Evolutionary conservation across 2,113 vertebrate genomes (phyloP).

Genomic region (Chaenogobius annularis): DNA sequence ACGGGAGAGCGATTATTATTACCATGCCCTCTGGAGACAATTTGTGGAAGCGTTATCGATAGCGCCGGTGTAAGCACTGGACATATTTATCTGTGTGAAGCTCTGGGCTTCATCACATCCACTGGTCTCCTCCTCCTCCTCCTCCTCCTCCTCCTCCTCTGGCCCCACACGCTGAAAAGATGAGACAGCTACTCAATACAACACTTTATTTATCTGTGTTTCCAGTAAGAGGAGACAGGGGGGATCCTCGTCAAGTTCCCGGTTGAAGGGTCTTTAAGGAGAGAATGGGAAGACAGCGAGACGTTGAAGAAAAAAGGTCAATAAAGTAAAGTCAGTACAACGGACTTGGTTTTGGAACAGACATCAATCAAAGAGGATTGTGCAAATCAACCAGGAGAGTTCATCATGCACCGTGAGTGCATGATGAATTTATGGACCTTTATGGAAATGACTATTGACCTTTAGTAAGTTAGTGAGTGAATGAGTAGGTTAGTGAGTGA

Average conservation of each 20-base stretch:
- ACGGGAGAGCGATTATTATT: slow-evolving; percentile 43
- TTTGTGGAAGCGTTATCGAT: slow-evolving; percentile 66
- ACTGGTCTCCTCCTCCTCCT: slow-evolving; percentile 53
- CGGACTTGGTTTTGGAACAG: no score
- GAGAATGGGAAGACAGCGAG: slow-evolving; percentile 37
- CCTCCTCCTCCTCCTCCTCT: slow-evolving; percentile 51
- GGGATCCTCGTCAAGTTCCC: slow-evolving; percentile 69
- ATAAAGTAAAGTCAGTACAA: not conserved
- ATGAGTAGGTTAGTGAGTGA: no score
- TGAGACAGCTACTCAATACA: slow-evolving; percentile 70
- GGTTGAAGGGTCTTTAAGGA: slow-evolving; percentile 31
- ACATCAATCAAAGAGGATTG: not conserved
- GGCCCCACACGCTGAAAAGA: slow-evolving; percentile 48
- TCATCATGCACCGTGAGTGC: no score
- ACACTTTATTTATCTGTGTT: slow-evolving; percentile 69
- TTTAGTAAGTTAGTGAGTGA: no score
- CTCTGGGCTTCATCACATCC: slow-evolving; percentile 43
- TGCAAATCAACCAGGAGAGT: no score
- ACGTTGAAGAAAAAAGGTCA: slow-evolving; percentile 24
- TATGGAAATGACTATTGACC: no score
- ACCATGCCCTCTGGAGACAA: slow-evolving; percentile 63
- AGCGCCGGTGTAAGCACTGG: slow-evolving; percentile 33
- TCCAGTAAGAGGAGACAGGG: slow-evolving; percentile 71
- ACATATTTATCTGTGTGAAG: slow-evolving; percentile 59
- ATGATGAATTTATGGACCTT: no score